Conservation (phyloP, 1,140 invertebrate genomes). For the Hylaeus volcanicus region DNA sequence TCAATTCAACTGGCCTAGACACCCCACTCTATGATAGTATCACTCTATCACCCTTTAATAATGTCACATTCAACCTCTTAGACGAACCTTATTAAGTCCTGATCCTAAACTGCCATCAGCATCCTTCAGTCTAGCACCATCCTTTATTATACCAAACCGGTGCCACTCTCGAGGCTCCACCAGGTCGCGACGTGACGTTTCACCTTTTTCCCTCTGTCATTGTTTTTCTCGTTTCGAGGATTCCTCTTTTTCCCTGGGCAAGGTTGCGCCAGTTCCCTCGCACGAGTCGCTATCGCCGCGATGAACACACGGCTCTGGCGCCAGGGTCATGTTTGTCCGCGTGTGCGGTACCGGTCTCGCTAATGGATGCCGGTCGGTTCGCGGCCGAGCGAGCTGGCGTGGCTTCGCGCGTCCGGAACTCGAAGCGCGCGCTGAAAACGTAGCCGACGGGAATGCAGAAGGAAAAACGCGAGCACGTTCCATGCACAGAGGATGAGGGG, state of each 20-base stretch:
- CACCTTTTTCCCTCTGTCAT: not conserved
- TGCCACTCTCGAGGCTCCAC: too few relatives aligned
- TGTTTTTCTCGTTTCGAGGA: not conserved
- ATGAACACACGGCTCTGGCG: constrained; percentile 14
- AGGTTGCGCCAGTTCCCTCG: not conserved
- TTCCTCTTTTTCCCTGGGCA: not conserved
- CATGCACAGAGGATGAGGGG: too few relatives aligned
- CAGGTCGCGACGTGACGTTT: not conserved
- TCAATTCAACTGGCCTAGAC: too few relatives aligned
- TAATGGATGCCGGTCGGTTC: constrained; percentile 24
- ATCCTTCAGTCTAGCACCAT: too few relatives aligned
- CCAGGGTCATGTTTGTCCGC: not conserved
- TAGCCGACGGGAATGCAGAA: constrained; percentile 14
- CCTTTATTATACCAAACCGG: too few relatives aligned
- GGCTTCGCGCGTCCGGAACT: not conserved
- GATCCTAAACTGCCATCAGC: too few relatives aligned
- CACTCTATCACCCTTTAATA: too few relatives aligned
- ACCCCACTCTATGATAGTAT: too few relatives aligned
- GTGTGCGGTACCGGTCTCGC: constrained; percentile 1
- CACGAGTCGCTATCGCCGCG: constrained; percentile 6
- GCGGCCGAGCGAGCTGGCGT: not conserved
- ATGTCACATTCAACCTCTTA: too few relatives aligned
- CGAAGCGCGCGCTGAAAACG: not conserved
- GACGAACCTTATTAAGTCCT: too few relatives aligned
- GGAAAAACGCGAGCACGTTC: constrained; percentile 14